Conservation (phyloP, 2,888 invertebrate genomes). For the Cylindroiulus punctatus region DNA sequence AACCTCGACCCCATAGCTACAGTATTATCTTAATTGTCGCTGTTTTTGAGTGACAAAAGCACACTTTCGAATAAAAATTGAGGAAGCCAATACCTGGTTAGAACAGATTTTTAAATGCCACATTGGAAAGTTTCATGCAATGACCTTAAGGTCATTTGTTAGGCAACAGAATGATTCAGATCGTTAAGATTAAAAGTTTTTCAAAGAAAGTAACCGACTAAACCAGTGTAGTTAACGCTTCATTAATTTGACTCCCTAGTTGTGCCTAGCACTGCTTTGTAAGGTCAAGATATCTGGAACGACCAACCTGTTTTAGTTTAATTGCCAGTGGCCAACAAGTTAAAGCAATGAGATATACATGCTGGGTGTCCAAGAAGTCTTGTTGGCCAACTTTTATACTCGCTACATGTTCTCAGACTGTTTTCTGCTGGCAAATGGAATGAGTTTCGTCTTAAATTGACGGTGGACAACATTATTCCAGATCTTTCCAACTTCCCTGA, state of each 20-base stretch:
- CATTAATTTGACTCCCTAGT: background rate
- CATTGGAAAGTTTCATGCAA: background rate
- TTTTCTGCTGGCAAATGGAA: background rate
- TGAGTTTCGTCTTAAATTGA: no score
- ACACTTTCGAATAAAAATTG: no score
- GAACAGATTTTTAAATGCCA: no score
- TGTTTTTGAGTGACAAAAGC: no score
- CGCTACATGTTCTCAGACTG: no score
- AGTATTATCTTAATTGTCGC: background rate
- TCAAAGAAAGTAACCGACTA: background rate
- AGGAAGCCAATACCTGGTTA: no score
- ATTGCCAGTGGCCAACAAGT: background rate
- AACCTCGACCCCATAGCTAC: background rate
- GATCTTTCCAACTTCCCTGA: no score
- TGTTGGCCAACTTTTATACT: background rate
- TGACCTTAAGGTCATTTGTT: background rate
- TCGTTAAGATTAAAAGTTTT: slow-evolving; percentile 35
- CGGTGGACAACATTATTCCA: no score
- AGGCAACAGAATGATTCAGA: background rate
- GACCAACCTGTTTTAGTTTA: background rate
- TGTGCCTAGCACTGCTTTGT: background rate
- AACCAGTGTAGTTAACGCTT: slow-evolving; percentile 21
- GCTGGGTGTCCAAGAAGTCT: background rate
- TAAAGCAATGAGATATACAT: background rate
- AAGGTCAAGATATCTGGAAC: background rate